Percentiles rank a stretch among this genome's conserved stretches.
phyloP scores from a whole-genome alignment of 1,140 invertebrate genomes.

The Rhyacophila brunnea region DNA sequence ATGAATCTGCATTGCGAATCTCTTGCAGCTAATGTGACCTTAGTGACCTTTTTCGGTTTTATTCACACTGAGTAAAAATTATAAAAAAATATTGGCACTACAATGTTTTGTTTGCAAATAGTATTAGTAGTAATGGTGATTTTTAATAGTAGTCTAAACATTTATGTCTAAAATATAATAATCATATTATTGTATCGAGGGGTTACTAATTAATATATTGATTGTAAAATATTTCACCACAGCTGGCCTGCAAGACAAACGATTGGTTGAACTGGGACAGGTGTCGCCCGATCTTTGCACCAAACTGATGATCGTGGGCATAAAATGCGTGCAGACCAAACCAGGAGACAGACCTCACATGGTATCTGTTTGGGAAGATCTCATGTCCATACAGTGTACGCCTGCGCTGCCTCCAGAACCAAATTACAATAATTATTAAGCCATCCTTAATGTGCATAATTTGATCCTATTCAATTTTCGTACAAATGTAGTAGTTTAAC shows the following conservation, averaged over 20 bases:
- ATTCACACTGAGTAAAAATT: no score
- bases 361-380: slow-evolving; percentile 24
- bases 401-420: no score
- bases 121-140: no score
- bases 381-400: slow-evolving; percentile 2
- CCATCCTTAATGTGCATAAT: no score
- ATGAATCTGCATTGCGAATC: no score
- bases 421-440: no score
- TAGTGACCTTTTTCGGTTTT: no score
- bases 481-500: no score
- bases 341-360: slow-evolving; percentile 22
- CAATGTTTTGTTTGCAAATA: no score
- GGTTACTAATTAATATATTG: background rate
- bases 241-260: slow-evolving; percentile 24
- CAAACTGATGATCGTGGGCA: slow-evolving; percentile 21
- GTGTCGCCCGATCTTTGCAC: slow-evolving; percentile 10
- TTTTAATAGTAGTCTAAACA: background rate
- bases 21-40: no score
- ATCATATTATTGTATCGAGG: background rate
- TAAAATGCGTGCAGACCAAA: slow-evolving; percentile 26
- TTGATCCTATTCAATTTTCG: no score
- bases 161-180: background rate
- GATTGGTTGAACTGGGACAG: slow-evolving; percentile 16
- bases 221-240: background rate
- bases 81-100: no score